Conservation (phyloP, 2,113 vertebrate species). For the Riparia riparia region DNA sequence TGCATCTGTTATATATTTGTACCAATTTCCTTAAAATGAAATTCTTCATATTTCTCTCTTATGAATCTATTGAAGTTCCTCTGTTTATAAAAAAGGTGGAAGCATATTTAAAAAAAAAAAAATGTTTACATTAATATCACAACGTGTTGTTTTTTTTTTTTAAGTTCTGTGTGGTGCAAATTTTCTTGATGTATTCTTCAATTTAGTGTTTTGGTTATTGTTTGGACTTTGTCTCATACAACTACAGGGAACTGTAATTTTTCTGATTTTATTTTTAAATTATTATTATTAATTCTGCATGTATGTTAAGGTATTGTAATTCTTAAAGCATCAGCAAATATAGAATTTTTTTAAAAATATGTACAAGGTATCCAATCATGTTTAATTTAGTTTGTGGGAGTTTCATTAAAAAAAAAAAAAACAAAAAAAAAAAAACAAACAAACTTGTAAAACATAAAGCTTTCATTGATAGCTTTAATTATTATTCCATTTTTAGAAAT, state of each 20-base stretch:
- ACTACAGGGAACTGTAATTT: neutral
- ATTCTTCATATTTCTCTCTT: neutral
- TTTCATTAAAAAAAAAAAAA: constrained; percentile 5
- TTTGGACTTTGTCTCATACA: neutral
- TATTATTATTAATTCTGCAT: neutral
- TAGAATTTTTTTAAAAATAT: neutral
- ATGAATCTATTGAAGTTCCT: neutral
- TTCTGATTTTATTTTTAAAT: neutral
- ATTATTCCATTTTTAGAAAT: neutral
- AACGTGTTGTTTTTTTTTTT: neutral
- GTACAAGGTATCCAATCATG: neutral
- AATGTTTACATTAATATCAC: neutral
- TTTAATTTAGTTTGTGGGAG: neutral
- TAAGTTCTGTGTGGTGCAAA: neutral
- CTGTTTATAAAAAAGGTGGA: neutral
- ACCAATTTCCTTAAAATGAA: neutral
- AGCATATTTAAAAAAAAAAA: neutral
- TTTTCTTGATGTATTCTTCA: neutral
- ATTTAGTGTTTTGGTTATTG: neutral
- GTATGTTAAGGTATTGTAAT: neutral
- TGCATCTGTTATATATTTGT: neutral
- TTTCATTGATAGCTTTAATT: constrained; percentile 33
- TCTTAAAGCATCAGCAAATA: neutral
- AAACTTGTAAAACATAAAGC: rapidly evolving
- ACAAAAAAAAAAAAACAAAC: too few relatives aligned